phyloP scores from a whole-genome alignment of 2,888 invertebrate species.

The Drosophila quinaria region DNA sequence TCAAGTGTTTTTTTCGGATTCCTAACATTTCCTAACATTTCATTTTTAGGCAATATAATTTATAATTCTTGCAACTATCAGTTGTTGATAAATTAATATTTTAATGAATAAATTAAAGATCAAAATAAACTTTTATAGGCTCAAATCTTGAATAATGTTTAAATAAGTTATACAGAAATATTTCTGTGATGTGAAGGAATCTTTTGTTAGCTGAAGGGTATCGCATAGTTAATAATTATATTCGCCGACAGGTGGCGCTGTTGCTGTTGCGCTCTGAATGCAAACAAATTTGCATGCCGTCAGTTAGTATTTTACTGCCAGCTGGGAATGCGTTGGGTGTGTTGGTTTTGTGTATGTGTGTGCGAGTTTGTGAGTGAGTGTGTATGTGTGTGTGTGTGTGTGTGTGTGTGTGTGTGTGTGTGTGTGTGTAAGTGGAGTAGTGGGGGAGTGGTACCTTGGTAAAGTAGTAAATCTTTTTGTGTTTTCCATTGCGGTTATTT shows the following conservation, averaged over 20 bases:
- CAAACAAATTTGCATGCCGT: conserved; percentile 81
- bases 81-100: neutral
- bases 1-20: too few species aligned
- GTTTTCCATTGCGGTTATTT: conserved; percentile 72
- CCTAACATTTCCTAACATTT: too few species aligned
- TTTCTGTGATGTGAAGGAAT: neutral
- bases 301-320: conserved; percentile 82
- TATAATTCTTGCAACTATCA: too few species aligned
- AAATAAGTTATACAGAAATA: neutral
- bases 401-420: conserved; percentile 11
- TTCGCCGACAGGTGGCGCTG: conserved; percentile 30
- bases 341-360: conserved; percentile 13
- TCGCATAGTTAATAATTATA: conserved; percentile 18
- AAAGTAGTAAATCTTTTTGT: conserved; percentile 79
- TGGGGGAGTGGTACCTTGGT: conserved; percentile 29
- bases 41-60: too few species aligned
- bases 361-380: conserved; percentile 3
- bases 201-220: conserved; percentile 32
- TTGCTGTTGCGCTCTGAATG: conserved; percentile 65
- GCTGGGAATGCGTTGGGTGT: conserved; percentile 59
- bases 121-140: neutral
- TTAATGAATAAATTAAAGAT: neutral
- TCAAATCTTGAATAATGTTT: neutral
- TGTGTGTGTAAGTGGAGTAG: conserved; percentile 12
- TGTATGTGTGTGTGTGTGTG: conserved; percentile 13